Percentiles rank a stretch among this genome's conserved stretches.
Evolutionary conservation across 2,113 vertebrate genomes (phyloP).

Genomic region (Corythaeola cristata): DNA sequence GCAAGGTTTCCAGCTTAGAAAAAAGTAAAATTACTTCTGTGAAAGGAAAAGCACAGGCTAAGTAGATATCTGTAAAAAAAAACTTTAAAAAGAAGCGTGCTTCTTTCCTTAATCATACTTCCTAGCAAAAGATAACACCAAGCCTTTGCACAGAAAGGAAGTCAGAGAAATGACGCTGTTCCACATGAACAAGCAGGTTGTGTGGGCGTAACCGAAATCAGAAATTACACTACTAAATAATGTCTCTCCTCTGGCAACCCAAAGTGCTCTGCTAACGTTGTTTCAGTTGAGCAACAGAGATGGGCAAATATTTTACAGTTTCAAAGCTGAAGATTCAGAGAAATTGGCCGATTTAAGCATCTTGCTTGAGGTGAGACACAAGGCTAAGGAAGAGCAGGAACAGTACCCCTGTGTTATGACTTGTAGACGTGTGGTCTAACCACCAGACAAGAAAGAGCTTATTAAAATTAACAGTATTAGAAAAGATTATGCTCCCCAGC

Average conservation of each 20-base stretch:
- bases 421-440: constrained; percentile 52
- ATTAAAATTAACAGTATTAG: constrained; percentile 53
- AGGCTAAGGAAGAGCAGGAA: neutral
- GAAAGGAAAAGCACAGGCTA: neutral
- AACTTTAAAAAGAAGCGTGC: neutral
- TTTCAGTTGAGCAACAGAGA: neutral
- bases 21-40: neutral
- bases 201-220: neutral
- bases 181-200: constrained; percentile 36
- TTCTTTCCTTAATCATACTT: constrained; percentile 42
- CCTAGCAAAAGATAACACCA: neutral
- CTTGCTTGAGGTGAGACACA: neutral
- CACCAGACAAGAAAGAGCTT: constrained; percentile 45
- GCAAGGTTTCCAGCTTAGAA: neutral
- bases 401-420: neutral
- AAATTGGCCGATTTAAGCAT: neutral
- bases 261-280: neutral
- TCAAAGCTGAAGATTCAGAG: neutral
- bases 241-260: neutral
- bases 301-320: neutral
- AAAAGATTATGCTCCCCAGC: constrained; percentile 17
- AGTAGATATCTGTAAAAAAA: neutral
- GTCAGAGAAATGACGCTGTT: constrained; percentile 25
- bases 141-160: constrained; percentile 46
- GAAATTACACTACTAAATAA: constrained; percentile 37